phyloP scores from a whole-genome alignment of 2,797 vertebrate species.

The Pseudomugil gertrudae region DNA sequence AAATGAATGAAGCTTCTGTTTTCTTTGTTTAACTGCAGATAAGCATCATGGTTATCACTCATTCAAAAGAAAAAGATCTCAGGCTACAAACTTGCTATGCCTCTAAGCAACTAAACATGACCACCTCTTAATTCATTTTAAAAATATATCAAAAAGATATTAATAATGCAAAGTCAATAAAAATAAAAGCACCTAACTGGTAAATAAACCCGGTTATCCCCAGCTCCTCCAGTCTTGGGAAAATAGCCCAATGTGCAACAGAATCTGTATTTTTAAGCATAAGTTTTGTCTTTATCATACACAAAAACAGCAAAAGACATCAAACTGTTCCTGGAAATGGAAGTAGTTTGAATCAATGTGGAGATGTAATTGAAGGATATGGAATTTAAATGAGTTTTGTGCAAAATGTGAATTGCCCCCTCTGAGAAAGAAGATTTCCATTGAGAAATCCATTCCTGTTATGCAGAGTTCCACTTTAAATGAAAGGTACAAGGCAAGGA shows the following conservation, averaged over 20 bases:
- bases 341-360: conserved; percentile 72
- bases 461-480: conserved; percentile 55
- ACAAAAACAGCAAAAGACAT: conserved; percentile 45
- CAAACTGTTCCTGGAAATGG: conserved; percentile 60
- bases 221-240: background rate
- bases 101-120: conserved; percentile 19
- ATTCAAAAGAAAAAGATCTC: conserved; percentile 30
- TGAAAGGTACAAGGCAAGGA: conserved; percentile 47
- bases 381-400: conserved; percentile 75
- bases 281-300: conserved; percentile 38
- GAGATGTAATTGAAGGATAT: conserved; percentile 74
- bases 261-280: conserved; percentile 29
- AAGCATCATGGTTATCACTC: conserved; percentile 35
- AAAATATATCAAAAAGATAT: conserved; percentile 10
- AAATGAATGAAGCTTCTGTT: conserved; percentile 60
- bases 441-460: conserved; percentile 57
- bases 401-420: conserved; percentile 65
- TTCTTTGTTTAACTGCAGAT: conserved; percentile 46
- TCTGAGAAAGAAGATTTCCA: conserved; percentile 73
- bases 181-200: background rate
- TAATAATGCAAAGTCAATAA: conserved; percentile 4
- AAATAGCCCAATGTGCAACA: conserved; percentile 19
- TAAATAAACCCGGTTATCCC: conserved; percentile 11
- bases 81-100: conserved; percentile 39
- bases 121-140: conserved; percentile 11